Base-by-base conservation (phyloP, 2,888 invertebrate genomes). In the Euplagia quadripunctaria region DNA sequence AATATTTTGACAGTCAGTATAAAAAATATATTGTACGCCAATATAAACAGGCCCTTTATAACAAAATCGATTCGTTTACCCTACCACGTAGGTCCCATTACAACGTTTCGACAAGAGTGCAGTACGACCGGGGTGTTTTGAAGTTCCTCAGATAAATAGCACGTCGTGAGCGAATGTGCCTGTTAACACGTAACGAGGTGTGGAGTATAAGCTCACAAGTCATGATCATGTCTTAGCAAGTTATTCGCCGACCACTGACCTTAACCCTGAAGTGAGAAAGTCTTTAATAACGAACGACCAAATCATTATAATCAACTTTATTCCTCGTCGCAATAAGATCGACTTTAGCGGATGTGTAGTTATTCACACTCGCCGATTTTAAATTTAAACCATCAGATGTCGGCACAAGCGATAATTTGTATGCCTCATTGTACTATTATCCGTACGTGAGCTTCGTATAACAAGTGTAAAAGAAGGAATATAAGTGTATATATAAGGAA, bases 161-260 rank as follows among this genome's bases (percentile, higher is more conserved):
- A 90, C 88, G 93, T 95, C 96, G 95, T 96, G 96, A 94, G 94
- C 93, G 94, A 94, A 94, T 94, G 93, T 92, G 94, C 89, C 95
- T 94, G 95, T 95, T 96, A 95, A 94, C 95, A 96, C 94, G 92
- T 96, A 96, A 95, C 96, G 91, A 96, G 95, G 95, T 96, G 95
- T 95, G 92, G 95, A 96, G 90, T 93, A 93, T 94, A 94, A 93
- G 92, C 94, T 93, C 93, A 94, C 94, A 94, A 95, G 95, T 94
- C 95, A 95, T 94, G 95, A 95, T 94, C 94, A 94, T 94, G 95
- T 94, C 95, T 96, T 93, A 92, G 89, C 94, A 86, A 94, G 94
- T 94, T 95, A 94, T 95, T 91, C 94, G 92, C 93, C 94, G 94
- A 95, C 93, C 95, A 94, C 93, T 95, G 95, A 95, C 94, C 94